Base-by-base conservation (phyloP, 2,797 vertebrate species). In the Pelobates cultripes region DNA sequence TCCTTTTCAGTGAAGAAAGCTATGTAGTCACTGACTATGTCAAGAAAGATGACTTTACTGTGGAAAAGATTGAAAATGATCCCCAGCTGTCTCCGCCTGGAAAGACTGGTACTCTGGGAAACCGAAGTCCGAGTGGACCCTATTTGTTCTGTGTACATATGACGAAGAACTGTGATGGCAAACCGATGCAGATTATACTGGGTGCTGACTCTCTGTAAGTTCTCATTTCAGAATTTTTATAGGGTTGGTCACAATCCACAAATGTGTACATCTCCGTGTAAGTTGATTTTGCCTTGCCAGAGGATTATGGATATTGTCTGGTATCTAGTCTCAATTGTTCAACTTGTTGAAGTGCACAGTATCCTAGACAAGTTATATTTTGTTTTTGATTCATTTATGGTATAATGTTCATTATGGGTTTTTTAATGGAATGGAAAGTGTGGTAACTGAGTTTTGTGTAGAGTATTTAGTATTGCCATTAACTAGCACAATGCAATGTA, bases 11-110 rank as follows among this genome's bases (percentile, higher is more conserved):
- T 0, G 98, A 99, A 87, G 98, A 98, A 86, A 96, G 93, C 90
- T 99, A 96, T 72, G 68, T 90, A 0, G 98, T 99, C 81, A 92
- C 95, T 87, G 96, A 98, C 90, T 97, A 99, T 0, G 96, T 96
- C 84, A 97, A 89, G 51, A 86, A 94, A 88, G 93, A 96, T 81
- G 94, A 97, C 4, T 76, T 98, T 70, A 91, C 89, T 0, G 96
- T 96, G 86, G 92, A 93, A 80, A 89, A 94, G 45, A 77, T 87
- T 0, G 93, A 95, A 64, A 91, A 87, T 2, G 96, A 96, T 0
- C 86, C 77, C 0, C 88, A 86, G 2, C 77, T 88, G 47, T 89
- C 89, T 0, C 84, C 88, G 3, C 75, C 87, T 0, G 0, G 14
- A 68, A 91, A 89, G 74, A 28, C 44, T 0, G 67, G 7, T 0